These are phyloP conservation scores for Pomphorhynchus laevis DNA, from an alignment of 1,140 invertebrate species.

Conservation along the genomic window DNA sequence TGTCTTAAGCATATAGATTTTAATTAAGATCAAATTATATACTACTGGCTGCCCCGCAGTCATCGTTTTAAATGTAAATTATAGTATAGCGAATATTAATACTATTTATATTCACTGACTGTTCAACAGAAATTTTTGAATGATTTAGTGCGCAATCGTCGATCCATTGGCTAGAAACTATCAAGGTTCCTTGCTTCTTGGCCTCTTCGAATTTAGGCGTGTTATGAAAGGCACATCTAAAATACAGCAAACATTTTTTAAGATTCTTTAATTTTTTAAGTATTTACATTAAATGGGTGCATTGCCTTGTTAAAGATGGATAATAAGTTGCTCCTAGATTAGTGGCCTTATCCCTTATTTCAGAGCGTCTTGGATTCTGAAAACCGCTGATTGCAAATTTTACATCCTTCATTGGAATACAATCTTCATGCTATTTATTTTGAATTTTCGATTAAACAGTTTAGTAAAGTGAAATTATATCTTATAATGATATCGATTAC, in stretches of 20 bases:
- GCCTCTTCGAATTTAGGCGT: conserved; percentile 34
- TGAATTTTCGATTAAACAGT: too few species aligned
- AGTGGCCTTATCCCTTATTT: conserved; percentile 30
- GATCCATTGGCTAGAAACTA: conserved; percentile 37
- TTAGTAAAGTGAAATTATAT: too few species aligned
- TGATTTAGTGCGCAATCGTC: conserved; percentile 28
- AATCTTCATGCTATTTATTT: too few species aligned
- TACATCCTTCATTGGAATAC: conserved; percentile 29
- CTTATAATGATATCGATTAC: too few species aligned
- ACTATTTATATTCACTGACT: background rate
- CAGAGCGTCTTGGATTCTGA: conserved; percentile 35
- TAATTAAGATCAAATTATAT: too few species aligned
- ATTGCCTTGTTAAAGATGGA: conserved; percentile 32
- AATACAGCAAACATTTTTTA: conserved; percentile 13
- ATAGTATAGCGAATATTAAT: too few species aligned
- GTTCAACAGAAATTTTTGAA: conserved; percentile 33
- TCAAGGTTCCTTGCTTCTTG: conserved; percentile 26
- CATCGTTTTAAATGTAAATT: too few species aligned
- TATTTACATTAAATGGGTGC: conserved; percentile 43
- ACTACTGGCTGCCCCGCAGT: too few species aligned
- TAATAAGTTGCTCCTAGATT: conserved; percentile 41
- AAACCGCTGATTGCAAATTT: conserved; percentile 45
- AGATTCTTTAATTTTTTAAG: background rate
- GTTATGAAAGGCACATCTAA: conserved; percentile 45
- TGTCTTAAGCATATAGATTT: too few species aligned